phyloP scores from a whole-genome alignment of 2,113 vertebrate species.

The Lampris megalopsis region DNA sequence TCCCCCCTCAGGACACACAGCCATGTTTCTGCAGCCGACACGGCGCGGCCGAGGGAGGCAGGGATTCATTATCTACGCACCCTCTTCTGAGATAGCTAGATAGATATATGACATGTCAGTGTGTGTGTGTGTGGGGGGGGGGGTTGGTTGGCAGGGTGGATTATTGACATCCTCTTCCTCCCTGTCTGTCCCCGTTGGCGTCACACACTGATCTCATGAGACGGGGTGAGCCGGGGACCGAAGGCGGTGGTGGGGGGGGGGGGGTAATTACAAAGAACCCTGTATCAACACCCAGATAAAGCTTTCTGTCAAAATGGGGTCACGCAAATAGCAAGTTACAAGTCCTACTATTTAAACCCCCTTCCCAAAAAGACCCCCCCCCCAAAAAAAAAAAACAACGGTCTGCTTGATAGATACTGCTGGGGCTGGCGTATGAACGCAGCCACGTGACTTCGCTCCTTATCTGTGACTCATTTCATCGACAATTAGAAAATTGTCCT shows the following conservation, averaged over 20 bases:
- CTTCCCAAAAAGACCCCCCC: no score
- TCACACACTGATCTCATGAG: constrained; percentile 51
- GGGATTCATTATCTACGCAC: constrained; percentile 69
- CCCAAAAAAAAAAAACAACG: constrained; percentile 56
- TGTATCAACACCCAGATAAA: constrained; percentile 65
- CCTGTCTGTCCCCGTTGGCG: constrained; percentile 61
- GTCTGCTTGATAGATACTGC: constrained; percentile 42
- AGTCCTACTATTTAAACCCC: constrained; percentile 16
- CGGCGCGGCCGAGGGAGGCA: constrained; percentile 26
- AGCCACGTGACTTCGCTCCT: constrained; percentile 64
- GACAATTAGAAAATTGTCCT: constrained; percentile 68
- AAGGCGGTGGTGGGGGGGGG: background rate
- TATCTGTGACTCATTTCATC: constrained; percentile 68
- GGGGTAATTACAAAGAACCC: constrained; percentile 72
- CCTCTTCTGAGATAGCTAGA: constrained; percentile 49
- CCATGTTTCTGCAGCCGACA: constrained; percentile 57
- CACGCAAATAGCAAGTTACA: constrained; percentile 60
- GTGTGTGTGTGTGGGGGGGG: background rate
- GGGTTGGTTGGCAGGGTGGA: constrained; percentile 43
- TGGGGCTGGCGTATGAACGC: constrained; percentile 44
- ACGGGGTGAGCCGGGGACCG: constrained; percentile 59
- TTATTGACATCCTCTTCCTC: constrained; percentile 77
- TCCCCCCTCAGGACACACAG: constrained; percentile 52
- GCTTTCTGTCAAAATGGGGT: constrained; percentile 66
- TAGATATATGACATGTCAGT: constrained; percentile 68